Evolutionary conservation across 2,113 vertebrate species (phyloP).

Genomic region (Sphyrna mokarran): DNA sequence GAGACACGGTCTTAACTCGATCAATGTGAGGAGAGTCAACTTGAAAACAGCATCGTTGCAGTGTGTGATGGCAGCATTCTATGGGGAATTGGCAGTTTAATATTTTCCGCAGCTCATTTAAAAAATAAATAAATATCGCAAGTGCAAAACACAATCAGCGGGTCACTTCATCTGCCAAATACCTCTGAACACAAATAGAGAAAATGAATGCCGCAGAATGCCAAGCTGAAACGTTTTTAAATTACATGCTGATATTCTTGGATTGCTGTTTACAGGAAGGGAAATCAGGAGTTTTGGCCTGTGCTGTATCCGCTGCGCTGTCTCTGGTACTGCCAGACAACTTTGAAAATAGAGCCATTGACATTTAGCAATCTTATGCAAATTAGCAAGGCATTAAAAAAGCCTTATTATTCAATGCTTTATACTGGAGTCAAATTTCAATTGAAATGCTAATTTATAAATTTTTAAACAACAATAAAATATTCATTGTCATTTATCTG

Average conservation of each 20-base stretch:
- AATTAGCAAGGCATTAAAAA: background rate
- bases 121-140: conserved; percentile 3
- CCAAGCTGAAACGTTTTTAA: background rate
- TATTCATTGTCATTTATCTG: background rate
- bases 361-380: background rate
- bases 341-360: background rate
- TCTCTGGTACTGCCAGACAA: background rate
- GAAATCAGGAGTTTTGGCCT: background rate
- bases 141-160: background rate
- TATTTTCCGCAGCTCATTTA: background rate
- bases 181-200: background rate
- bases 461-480: background rate
- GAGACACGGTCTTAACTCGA: background rate
- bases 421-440: background rate
- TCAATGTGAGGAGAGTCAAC: background rate
- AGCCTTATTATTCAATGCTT: background rate
- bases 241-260: background rate
- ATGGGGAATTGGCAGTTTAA: background rate
- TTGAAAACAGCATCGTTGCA: background rate
- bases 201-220: conserved; percentile 10
- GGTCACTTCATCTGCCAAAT: conserved; percentile 5
- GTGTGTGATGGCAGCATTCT: background rate
- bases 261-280: background rate
- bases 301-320: background rate
- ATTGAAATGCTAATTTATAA: background rate